A percentile compares a stretch with the other conserved stretches of the same genome.
phyloP scores from a whole-genome alignment of 1,140 invertebrate genomes.

The Polyergus mexicanus region DNA sequence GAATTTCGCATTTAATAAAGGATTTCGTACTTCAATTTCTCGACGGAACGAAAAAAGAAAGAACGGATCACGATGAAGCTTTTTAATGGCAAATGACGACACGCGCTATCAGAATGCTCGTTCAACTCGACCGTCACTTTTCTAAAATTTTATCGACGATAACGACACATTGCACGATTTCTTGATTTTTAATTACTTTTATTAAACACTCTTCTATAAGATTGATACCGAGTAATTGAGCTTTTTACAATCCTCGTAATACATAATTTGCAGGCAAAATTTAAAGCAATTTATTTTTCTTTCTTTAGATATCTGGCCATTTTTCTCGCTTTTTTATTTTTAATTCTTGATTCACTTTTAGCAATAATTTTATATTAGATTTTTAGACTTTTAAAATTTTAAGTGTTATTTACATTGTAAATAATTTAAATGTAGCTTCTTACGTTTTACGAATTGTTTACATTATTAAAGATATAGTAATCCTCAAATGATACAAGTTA shows the following conservation, averaged over 20 bases:
- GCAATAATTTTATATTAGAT: background rate
- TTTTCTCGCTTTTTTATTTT: background rate
- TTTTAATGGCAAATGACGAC: background rate
- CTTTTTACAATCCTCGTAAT: background rate
- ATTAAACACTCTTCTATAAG: background rate
- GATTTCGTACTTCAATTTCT: constrained; percentile 50
- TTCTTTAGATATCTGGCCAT: background rate
- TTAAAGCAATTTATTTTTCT: background rate
- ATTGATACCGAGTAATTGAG: background rate
- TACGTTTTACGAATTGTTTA: constrained; percentile 12
- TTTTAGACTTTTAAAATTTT: background rate
- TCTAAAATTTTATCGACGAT: constrained; percentile 13
- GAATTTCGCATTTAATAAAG: background rate
- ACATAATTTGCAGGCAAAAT: background rate
- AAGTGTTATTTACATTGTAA: background rate
- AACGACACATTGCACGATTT: background rate
- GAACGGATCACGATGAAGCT: constrained; percentile 9
- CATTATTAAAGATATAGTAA: constrained; percentile 18
- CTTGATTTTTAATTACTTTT: background rate
- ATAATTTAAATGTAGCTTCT: background rate
- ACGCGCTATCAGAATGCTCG: background rate
- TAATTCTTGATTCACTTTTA: background rate
- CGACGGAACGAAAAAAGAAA: background rate
- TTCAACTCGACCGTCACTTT: background rate
- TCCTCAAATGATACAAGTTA: constrained; percentile 21